phyloP scores from a whole-genome alignment of 35 echinoderm and acorn worm species.

The Apostichopus californicus region DNA sequence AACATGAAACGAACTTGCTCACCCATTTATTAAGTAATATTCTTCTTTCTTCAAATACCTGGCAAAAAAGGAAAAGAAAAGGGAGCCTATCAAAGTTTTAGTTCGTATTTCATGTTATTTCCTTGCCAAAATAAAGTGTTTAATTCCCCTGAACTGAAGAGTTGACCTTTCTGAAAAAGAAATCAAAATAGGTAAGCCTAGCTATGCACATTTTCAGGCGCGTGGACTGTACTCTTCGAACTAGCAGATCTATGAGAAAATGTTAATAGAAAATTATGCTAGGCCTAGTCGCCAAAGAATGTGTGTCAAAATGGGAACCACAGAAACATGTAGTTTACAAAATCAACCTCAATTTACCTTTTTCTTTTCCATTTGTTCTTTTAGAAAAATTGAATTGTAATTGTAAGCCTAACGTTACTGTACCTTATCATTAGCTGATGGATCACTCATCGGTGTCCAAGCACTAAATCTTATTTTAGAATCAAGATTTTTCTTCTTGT shows the following conservation, averaged over 20 bases:
- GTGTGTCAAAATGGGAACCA: neutral
- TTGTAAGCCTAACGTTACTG: too few species aligned
- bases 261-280: neutral
- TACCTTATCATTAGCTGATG: constrained; percentile 49
- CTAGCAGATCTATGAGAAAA: too few species aligned
- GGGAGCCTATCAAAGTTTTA: neutral
- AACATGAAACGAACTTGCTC: constrained; percentile 4
- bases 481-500: constrained; percentile 95
- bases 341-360: too few species aligned
- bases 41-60: constrained; percentile 96
- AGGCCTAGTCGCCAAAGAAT: neutral
- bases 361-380: too few species aligned
- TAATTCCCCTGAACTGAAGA: neutral
- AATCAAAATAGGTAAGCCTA: too few species aligned
- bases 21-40: constrained; percentile 88
- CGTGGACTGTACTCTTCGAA: too few species aligned
- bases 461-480: constrained; percentile 84
- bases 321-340: too few species aligned
- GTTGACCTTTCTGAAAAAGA: neutral
- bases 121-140: too few species aligned
- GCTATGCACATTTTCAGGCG: too few species aligned
- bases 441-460: constrained; percentile 96
- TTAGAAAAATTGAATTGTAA: too few species aligned
- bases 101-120: too few species aligned
- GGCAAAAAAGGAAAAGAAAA: neutral